Evolutionary conservation across 2,888 invertebrate genomes (phyloP).

Genomic region (Scelioninae gen. 1): DNA sequence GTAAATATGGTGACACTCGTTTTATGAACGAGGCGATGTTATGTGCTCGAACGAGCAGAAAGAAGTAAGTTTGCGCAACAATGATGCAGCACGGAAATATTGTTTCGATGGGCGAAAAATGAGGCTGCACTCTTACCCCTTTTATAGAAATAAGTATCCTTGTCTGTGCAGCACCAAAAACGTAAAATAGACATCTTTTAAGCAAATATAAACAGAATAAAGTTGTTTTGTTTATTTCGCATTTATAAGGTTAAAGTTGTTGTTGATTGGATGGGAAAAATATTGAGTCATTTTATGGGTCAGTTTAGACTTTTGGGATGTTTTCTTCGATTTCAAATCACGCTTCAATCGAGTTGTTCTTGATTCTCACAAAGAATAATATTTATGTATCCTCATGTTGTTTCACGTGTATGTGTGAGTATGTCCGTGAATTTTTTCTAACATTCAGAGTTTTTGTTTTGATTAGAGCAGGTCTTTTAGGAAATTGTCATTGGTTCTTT

Average conservation of each 20-base stretch:
- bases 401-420: constrained; percentile 46
- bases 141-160: constrained; percentile 9
- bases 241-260: constrained; percentile 16
- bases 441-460: no score
- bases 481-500: no score
- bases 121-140: constrained; percentile 40
- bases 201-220: constrained; percentile 26
- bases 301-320: constrained; percentile 23
- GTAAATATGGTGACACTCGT: constrained; percentile 71
- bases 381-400: constrained; percentile 35
- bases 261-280: constrained; percentile 38
- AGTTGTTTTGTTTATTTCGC: constrained; percentile 19
- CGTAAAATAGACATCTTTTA: constrained; percentile 22
- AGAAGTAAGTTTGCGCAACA: constrained; percentile 63
- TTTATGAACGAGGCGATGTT: constrained; percentile 67
- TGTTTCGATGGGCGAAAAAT: constrained; percentile 67
- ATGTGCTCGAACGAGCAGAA: constrained; percentile 64
- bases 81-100: constrained; percentile 70
- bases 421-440: no score
- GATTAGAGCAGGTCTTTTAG: no score
- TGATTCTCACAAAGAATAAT: constrained; percentile 42
- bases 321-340: no score
- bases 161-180: not conserved
- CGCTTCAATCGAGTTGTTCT: no score
- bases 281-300: constrained; percentile 6